phyloP scores from a whole-genome alignment of 2,113 vertebrate genomes.

The Chloroceryle aenea region DNA sequence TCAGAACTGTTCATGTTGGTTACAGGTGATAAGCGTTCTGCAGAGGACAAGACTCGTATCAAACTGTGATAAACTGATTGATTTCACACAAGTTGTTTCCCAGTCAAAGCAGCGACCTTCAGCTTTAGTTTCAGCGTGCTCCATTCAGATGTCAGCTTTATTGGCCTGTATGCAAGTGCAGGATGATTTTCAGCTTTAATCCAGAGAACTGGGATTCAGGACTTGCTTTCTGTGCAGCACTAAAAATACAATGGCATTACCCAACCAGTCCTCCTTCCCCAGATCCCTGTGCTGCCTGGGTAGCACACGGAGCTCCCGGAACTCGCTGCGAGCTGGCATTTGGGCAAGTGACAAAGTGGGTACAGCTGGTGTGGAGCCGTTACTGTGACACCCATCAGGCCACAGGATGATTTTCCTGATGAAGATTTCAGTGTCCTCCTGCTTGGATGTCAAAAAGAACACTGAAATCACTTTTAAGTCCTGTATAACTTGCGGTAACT shows the following conservation, averaged over 20 bases:
- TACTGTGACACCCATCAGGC: neutral
- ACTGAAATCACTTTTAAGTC: neutral
- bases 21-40: neutral
- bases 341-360: neutral
- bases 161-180: neutral
- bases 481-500: neutral
- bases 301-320: neutral
- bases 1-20: neutral
- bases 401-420: neutral
- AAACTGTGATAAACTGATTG: neutral
- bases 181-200: no score
- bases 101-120: neutral
- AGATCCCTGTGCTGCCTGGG: accelerated
- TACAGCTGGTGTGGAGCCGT: accelerated
- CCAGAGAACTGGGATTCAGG: neutral
- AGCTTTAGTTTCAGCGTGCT: neutral
- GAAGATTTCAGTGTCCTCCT: neutral
- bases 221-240: neutral
- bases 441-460: neutral
- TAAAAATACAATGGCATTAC: accelerated
- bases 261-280: neutral
- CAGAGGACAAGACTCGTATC: neutral
- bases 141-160: neutral
- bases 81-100: neutral
- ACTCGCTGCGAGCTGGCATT: neutral